Conservation (phyloP, 2,888 invertebrate genomes). For the Chouioia cunea region DNA sequence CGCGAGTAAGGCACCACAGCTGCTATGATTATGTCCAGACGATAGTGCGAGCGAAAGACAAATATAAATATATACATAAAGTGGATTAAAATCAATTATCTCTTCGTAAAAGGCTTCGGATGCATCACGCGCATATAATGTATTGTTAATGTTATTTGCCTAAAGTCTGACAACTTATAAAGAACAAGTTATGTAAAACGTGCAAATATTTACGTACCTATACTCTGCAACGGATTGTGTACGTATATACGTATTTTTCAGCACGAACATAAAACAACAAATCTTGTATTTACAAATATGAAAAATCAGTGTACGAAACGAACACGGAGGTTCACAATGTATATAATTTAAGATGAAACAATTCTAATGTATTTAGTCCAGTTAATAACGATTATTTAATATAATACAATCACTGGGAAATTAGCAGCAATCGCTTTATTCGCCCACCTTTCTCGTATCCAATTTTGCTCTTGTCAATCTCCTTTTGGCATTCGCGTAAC, state of each 20-base stretch:
- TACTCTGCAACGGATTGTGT: conserved; percentile 6
- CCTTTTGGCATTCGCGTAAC: too few relatives aligned
- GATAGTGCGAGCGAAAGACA: conserved; percentile 57
- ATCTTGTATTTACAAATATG: conserved; percentile 40
- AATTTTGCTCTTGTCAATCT: too few relatives aligned
- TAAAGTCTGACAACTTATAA: conserved; percentile 47
- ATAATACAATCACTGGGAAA: conserved; percentile 63
- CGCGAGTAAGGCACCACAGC: conserved; percentile 40
- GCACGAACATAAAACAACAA: conserved; percentile 27
- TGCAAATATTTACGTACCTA: conserved; percentile 19
- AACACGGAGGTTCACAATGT: conserved; percentile 55
- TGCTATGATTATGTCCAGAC: conserved; percentile 32
- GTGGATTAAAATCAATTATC: conserved; percentile 35
- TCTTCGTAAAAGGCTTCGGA: conserved; percentile 43
- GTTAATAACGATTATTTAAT: conserved; percentile 66
- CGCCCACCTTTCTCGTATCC: too few relatives aligned
- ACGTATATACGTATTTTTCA: conserved; percentile 19
- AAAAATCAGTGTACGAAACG: conserved; percentile 42
- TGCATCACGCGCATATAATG: conserved; percentile 41
- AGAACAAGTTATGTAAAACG: conserved; percentile 46
- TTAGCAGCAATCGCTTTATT: conserved; percentile 33
- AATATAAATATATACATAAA: conserved; percentile 67
- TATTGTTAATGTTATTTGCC: conserved; percentile 45
- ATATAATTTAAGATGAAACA: conserved; percentile 61
- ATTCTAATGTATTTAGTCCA: conserved; percentile 63